phyloP scores from a whole-genome alignment of 1,140 invertebrate species.

The Cotesia vestalis region DNA sequence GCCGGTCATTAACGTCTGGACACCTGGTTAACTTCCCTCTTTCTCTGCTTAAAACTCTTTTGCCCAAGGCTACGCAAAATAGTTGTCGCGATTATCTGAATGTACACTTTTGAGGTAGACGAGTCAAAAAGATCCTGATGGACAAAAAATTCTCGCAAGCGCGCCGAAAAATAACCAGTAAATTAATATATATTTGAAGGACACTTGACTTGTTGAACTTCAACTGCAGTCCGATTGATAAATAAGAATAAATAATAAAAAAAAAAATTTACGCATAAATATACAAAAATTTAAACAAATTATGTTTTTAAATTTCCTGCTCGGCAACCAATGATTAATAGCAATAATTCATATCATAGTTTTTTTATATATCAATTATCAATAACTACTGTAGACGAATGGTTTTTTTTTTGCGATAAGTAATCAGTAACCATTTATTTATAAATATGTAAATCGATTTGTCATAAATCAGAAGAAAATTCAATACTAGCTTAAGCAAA shows the following conservation, averaged over 20 bases:
- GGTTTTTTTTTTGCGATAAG: no score
- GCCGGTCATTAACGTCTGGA: conserved; percentile 21
- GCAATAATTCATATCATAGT: background rate
- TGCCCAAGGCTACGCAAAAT: conserved; percentile 14
- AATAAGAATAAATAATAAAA: no score
- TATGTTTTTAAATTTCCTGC: conserved; percentile 7
- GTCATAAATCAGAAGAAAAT: background rate
- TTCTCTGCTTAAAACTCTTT: background rate
- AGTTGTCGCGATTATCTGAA: conserved; percentile 9
- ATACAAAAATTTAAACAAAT: background rate
- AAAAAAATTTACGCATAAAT: no score
- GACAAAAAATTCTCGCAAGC: background rate
- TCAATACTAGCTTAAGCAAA: background rate
- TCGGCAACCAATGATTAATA: conserved; percentile 12
- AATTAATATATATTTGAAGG: no score
- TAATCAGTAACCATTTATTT: background rate
- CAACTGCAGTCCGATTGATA: background rate
- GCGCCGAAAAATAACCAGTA: background rate
- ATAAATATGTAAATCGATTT: background rate
- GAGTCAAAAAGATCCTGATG: conserved; percentile 14
- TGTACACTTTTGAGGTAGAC: background rate
- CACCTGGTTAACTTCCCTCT: conserved; percentile 20
- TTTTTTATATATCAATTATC: background rate
- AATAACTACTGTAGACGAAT: background rate
- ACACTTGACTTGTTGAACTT: background rate